Base-by-base conservation (phyloP, 2,888 invertebrate genomes). In the Epistrophe grossulariae region DNA sequence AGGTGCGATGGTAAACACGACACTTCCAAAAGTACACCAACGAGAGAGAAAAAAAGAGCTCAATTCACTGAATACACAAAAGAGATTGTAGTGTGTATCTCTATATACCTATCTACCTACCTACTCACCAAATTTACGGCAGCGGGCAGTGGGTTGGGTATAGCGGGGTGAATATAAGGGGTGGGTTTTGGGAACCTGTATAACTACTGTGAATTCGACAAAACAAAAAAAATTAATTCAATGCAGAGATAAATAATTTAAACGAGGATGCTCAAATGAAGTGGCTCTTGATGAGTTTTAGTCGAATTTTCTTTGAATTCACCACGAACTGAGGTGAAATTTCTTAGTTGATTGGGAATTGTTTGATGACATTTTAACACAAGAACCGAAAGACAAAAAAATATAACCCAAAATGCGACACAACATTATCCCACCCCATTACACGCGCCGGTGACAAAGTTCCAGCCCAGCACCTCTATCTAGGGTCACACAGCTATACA, bases 1-100 rank as follows among this genome's bases (percentile, higher is more conserved):
- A 92, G 91, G 91, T 91, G 91, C 90, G 90, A 91, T 90, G 89
- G 90, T 90, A 90, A 90, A 89, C 90, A 91, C 90, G 89, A 89
- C 84, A 84, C 78, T 84, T 89, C 88, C 89, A 89, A 88, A 88
- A 88, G 89, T 89, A 84, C 55, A 70, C 88, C 83, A 89, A 88
- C 89, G 79, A 84, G 74, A 88, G 73, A 83, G 66, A 79, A 88
- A 88, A 82, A 82, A 81, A 50, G 48, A 73, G 59, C 52, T 19
- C 70, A 72, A 74, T 60, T 66, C 66, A 77, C 80, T 79, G 66
- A 55, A 62, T 72, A 85, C 80, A 84, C 84, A 84, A 72, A 73
- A 72, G 79, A 77, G 78, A 68, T 68, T 48, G 57, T 38, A 52
- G 70, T 81, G 76, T 79, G 77, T 50, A 78, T 68, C 57, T 62